Base-by-base conservation (phyloP, 2,888 invertebrate genomes). In the Thymelicus lineola region DNA sequence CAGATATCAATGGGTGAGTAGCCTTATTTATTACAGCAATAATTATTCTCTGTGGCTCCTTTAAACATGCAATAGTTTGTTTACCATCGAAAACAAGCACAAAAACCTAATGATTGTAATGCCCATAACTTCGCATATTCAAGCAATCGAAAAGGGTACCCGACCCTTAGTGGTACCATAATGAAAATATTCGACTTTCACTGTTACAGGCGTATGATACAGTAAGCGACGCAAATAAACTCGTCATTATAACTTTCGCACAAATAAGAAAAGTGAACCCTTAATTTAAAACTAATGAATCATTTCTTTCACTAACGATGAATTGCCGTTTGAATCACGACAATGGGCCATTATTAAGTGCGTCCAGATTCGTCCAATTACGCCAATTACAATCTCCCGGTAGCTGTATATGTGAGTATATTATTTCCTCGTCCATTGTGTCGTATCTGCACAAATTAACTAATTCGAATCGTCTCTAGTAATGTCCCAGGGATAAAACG, bases 1-100 rank as follows among this genome's bases (percentile, higher is more conserved):
- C 99, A 2, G 98, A 98, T 78, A 97, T 98, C 75, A 99, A 99
- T 92, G 99, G 99, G 96, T 98, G 89, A 95, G 96, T 95, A 38
- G 35, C 20, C 5, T 55, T 50, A 50, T 50, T 46, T n/a, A n/a
- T 6, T 46, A 5, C n/a, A 46, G 6, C 4, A 42, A 42, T 42
- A 3, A 42, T 12, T 12, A 42, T 12, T 4, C 10, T 12, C 12
- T 12, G 42, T 9, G 42, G 12, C 42, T 10, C 9, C 42, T 10
- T 42, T 12, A 42, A 42, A 12, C 9, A 38, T 38, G 7, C 38
- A 38, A 9, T 28, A 28, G 1, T 38, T 38, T 38, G 9, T 38
- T 7, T 38, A 9, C 6, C 12, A 42, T 4, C 42, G 12, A 42
- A 42, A 10, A 4, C 12, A 10, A 42, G 42, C 42, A 1, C 42